Evolutionary conservation across 2,113 vertebrate genomes (phyloP), one percentile per base, ranked within the genome.

Genomic region (Mugil cephalus): DNA sequence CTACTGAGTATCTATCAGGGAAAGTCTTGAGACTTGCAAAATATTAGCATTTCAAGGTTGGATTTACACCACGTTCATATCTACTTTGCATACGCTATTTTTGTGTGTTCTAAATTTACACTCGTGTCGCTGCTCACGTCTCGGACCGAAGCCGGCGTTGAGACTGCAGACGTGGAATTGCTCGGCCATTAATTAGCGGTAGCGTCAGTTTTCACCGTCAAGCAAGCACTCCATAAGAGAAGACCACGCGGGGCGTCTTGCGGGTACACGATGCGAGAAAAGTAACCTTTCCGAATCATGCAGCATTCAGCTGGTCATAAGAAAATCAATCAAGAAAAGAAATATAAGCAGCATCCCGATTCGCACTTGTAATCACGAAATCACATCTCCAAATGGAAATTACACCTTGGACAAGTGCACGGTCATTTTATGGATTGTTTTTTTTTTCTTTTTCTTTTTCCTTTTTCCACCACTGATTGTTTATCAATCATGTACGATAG

Each of bases 31-130:
- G 88, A 89, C 82, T 69, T 47, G 78, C 62, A 73, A 80, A 83
- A 70, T 83, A 93, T 93, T 93, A 85, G 86, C 90, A 94, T 93
- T 91, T 92, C 87, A 91, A 92, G 87, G 91, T 76, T 90, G 63
- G 83, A 84, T 91, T 92, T 90, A 91, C 75, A 79, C 76, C 54
- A 83, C 79, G 74, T 77, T 86, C 83, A 65, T 71, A 65, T 69
- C 86, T 89, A 21, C 78, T 89, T 91, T 91, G 82, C 82, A 89
- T 84, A 69, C 71, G 88, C 86, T 90, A 91, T 89, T 89, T 87
- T 77, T 84, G 73, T 61, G 66, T 68, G 51, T 56, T 74, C 87
- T 76, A 78, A 81, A 85, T 75, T 85, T 74, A 63, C 47, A 21
- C 46, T 73, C 40, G 42, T 74, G 21, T 30, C 8, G 35, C 40